Conservation (phyloP, 2,888 invertebrate species). For the Caenorhabditis sp. region DNA sequence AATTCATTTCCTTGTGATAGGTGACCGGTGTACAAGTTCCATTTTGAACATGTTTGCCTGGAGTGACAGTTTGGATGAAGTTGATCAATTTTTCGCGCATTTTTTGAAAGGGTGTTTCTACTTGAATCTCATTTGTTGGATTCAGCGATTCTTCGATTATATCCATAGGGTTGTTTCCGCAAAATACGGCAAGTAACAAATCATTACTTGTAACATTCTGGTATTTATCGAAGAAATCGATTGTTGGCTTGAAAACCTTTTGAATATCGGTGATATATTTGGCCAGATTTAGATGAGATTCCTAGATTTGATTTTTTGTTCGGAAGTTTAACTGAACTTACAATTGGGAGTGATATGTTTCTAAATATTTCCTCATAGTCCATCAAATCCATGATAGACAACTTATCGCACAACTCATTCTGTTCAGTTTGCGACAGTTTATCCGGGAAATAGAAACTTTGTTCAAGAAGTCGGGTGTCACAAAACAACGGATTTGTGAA, state of each 20-base stretch:
- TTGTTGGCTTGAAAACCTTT: constrained; percentile 18
- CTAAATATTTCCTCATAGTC: constrained; percentile 10
- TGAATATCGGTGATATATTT: background rate
- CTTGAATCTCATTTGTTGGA: constrained; percentile 25
- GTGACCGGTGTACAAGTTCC: constrained; percentile 41
- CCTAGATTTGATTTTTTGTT: background rate
- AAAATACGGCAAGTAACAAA: constrained; percentile 28
- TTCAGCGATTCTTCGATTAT: constrained; percentile 24
- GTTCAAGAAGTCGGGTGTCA: constrained; percentile 23
- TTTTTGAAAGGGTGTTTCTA: constrained; percentile 45
- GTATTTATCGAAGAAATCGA: constrained; percentile 28
- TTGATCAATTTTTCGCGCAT: constrained; percentile 38
- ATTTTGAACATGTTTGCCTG: constrained; percentile 36
- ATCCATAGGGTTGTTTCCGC: constrained; percentile 16
- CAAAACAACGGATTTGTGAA: constrained; percentile 39
- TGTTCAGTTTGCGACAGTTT: constrained; percentile 16
- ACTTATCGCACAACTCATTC: constrained; percentile 24
- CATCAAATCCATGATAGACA: constrained; percentile 12
- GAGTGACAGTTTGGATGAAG: constrained; percentile 43
- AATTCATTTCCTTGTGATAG: constrained; percentile 37
- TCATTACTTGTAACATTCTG: constrained; percentile 19
- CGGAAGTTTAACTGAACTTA: background rate
- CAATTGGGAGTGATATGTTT: constrained; percentile 19
- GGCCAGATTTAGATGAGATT: background rate
- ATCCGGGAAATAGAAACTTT: constrained; percentile 22